Base-by-base conservation (phyloP, 2,888 invertebrate species). In the Torymus tubicola region DNA sequence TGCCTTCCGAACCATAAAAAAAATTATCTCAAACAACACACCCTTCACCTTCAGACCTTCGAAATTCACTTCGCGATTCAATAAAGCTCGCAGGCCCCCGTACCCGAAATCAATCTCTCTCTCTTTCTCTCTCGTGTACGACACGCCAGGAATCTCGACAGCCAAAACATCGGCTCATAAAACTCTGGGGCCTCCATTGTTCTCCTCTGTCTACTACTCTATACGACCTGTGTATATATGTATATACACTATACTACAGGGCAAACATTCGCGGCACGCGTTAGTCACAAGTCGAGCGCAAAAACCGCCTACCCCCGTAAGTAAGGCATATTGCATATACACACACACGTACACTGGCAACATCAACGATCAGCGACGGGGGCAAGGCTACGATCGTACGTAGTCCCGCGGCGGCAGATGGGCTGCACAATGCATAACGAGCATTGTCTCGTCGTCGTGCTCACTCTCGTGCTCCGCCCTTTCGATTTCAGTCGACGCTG, bases 361-460 rank as follows among this genome's bases (percentile, higher is more conserved):
- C 31, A 31, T 42, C 5, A 8, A 42, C 42, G 42, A 42, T 42
- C 42, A 21, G 21, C 21, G 42, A 8, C 42, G 42, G 42, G 42
- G 42, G 42, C 42, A 42, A 42, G 42, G 42, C 42, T 42, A 42
- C 42, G 42, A 42, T 42, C 14, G 55, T 42, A 57, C 50, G 50
- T 21, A 76, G 13, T 73, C 55, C n/a, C 16, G 69, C 67, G 61
- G 63, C 64, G 14, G 14, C 55, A 11, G 77, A 24, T 10, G 16
- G 58, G 16, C 74, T 81, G 86, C 87, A 88, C 88, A 87, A 88
- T 87, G 87, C 88, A 87, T 88, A 87, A 89, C 88, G 84, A 88
- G 89, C 87, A 89, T 89, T 89, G 88, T 89, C 87, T 87, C 86
- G 85, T 82, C 82, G 83, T 31, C 42, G 42, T 42, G 8, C 42